Base-by-base conservation (phyloP, 1,140 invertebrate species). In the Cherax quadricarinatus region DNA sequence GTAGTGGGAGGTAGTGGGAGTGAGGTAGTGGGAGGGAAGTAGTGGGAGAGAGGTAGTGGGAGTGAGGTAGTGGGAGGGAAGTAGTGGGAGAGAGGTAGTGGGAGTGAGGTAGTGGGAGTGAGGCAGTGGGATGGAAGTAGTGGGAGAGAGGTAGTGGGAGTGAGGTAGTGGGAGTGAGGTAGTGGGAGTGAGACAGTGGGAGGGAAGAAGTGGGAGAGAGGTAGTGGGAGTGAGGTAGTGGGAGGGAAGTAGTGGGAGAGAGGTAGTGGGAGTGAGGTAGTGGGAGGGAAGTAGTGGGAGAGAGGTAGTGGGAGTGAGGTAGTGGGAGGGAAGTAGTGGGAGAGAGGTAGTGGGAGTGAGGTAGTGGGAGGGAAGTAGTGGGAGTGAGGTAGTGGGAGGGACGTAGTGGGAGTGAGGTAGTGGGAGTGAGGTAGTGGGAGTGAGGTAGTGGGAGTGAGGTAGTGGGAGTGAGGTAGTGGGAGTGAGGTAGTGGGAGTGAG, bases 301-400 rank as follows among this genome's bases (percentile, higher is more conserved):
- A 9, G 62, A 70, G 6, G 18, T 10, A 81, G 79, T 48, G 79
- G 48, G 51, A 80, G 78, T 7, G 51, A 81, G 41, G 30, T 41
- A 81, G 51, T 48, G 79, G 79, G 79, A 30, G 79, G 48, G 30
- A 81, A 41, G 48, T 10, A 70, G 79, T 48, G 79, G 48, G 79
- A 81, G 79, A 14, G 48, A 57, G 53, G 12, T 7, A 57, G 53
- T 9, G 53, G 12, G 53, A 57, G 53, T 0, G 53, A 57, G 9
- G 18, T 14, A 85, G 82, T 57, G 82, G 57, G 82, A 85, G 82
- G 57, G 53, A 62, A 53, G 62, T 51, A 85, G 83, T 62, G 83
- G 62, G 83, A 86, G 83, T 30, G 83, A 86, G 66, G 75, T 62
- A 87, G 85, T 75, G 85, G 75, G 85, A 87, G 85, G 75, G 66